Evolutionary conservation across 1,140 invertebrate genomes (phyloP), one percentile per base, ranked within the genome.

Genomic region (Colletes latitarsis): DNA sequence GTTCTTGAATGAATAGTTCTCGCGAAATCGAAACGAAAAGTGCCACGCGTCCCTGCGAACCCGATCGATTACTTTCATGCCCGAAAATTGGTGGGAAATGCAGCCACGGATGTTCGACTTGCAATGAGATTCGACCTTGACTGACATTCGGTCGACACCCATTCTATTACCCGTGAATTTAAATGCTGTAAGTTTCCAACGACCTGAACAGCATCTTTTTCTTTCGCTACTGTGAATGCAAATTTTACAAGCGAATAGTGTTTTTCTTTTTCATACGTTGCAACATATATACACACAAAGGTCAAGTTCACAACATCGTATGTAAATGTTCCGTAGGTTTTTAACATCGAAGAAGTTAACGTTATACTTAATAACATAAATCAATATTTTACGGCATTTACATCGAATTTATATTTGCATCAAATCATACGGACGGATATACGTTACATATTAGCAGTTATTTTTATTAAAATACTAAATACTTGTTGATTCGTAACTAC

Each of bases 41-140:
- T 67, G 39, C 15, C 30, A 43, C 9, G 53, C n/a, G n/a, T 67
- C 60, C 14, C 8, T 2, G 12, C 3, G 19, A 17, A 15, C 41
- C 15, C 3, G 41, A 62, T 76, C 12, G 62, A 75, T 64, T 15
- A n/a, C 14, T 15, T 6, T n/a, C 10, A 17, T 14, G 15, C 3
- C 17, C n/a, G 14, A 6, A 67, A 71, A 82, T 70, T 52, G 6
- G 63, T 72, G 46, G 30, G 21, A 39, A 72, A 71, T 66, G 4
- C 8, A 30, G 17, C 73, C 41, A 76, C 52, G n/a, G 14, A 72
- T 21, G 2, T 77, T 81, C 57, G 58, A 76, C 49, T 46, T 70
- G 58, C 73, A 69, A 55, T 30, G 21, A 83, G 41, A 80, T 88
- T 85, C 12, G 88, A 90, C 89, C 89, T 90, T 90, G 88, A 89